Base-by-base conservation (phyloP, 2,888 invertebrate species). In the Allacma fusca region DNA sequence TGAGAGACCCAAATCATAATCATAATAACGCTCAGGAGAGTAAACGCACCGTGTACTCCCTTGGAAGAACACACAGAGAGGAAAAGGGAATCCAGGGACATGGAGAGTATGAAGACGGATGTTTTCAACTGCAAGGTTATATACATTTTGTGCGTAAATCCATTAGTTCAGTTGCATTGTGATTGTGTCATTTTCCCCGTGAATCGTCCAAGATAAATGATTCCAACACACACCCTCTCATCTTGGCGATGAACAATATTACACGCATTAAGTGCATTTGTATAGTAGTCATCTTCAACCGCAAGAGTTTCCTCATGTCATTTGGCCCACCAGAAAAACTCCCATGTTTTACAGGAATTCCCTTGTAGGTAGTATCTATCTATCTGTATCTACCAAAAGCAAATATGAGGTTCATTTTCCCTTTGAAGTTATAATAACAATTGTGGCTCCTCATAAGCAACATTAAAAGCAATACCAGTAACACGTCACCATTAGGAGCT, bases 81-180 rank as follows among this genome's bases (percentile, higher is more conserved):
- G 19, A 67, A 2, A n/a, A 67, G 67, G 16, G 19, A 29, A 67
- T n/a, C 7, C 13, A 67, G 16, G 9, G 67, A 50, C 19, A 2
- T 50, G 50, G 5, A 50, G 16, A 50, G n/a, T 50, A 50, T 67
- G 13, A 67, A 67, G 28, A 29, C 21, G 1, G 16, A n/a, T n/a
- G 26, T 21, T 29, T 34, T 34, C 9, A 1, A 19, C 7, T 64
- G 13, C 26, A 67, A 69, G 34, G 19, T 43, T n/a, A 16, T 13
- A 40, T 43, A n/a, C n/a, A n/a, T n/a, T n/a, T 21, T n/a, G 34
- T 34, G 34, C 21, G 40, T 40, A 69, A 50, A 69, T 69, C 69
- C 69, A 69, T 69, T 69, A 69, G 69, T 69, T 69, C 26, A 67
- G 67, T 67, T 16, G 67, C 67, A 29, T 67, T 67, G 67, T 67